These are phyloP conservation scores for Cnemophilus loriae DNA, from an alignment of 2,113 vertebrate genomes.

Conservation along the genomic window DNA sequence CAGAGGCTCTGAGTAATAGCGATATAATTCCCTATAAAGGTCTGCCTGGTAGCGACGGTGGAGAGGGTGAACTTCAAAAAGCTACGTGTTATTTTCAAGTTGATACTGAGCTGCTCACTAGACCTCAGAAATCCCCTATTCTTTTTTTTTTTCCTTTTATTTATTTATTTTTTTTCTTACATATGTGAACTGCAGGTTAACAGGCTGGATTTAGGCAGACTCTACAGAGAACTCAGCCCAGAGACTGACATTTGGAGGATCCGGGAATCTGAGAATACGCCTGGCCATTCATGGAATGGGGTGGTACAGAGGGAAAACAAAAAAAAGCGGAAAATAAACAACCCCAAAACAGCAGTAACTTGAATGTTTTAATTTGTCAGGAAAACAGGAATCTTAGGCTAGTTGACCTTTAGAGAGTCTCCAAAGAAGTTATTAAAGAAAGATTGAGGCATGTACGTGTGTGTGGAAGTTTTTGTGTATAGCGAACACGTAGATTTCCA, in stretches of 20 bases:
- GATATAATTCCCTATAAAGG: neutral
- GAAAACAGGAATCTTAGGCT: neutral
- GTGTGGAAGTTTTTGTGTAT: neutral
- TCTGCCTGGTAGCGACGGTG: neutral
- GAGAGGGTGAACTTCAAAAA: neutral
- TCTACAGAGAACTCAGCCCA: neutral
- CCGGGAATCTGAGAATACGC: neutral
- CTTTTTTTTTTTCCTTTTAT: rapidly evolving
- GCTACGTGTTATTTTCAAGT: rapidly evolving
- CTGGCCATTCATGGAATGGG: neutral
- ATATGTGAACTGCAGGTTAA: neutral
- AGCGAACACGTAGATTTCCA: neutral
- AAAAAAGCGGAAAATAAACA: neutral
- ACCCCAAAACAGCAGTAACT: neutral
- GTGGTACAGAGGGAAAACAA: neutral
- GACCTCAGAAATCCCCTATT: neutral
- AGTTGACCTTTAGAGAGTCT: neutral
- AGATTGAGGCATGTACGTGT: neutral
- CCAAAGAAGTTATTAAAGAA: neutral
- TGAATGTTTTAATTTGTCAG: neutral
- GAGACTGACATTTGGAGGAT: neutral
- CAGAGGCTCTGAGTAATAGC: rapidly evolving
- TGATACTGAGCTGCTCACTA: neutral
- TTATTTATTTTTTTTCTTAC: rapidly evolving
- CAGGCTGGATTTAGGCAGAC: neutral